phyloP scores from a whole-genome alignment of 2,113 vertebrate species.

The Xiphophorus hellerii region DNA sequence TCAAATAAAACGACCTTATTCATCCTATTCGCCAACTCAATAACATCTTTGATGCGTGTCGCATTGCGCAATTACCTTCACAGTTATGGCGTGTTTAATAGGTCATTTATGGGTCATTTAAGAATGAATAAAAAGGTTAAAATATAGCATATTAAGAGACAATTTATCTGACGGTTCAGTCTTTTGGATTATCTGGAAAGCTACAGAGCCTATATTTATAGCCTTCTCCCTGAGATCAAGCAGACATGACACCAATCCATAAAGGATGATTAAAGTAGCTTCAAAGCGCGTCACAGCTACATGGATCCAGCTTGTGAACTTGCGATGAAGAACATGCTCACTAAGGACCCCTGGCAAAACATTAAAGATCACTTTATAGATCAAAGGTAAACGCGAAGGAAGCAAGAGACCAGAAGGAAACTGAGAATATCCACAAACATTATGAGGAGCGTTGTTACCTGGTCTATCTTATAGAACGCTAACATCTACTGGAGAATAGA shows the following conservation, averaged over 20 bases:
- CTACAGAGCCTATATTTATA: not conserved
- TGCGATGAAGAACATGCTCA: slow-evolving; percentile 17
- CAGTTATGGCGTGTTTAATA: not conserved
- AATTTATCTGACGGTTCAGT: not conserved
- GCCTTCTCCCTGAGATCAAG: not conserved
- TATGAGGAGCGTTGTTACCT: not conserved
- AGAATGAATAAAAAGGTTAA: not conserved
- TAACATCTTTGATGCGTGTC: not conserved
- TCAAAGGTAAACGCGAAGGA: slow-evolving; percentile 11
- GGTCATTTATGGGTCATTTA: not conserved
- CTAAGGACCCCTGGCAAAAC: slow-evolving; percentile 6
- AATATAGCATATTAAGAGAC: slow-evolving; percentile 2
- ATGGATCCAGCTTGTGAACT: slow-evolving; percentile 12
- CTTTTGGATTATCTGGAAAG: not conserved
- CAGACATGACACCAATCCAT: slow-evolving; percentile 16
- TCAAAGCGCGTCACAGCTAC: not conserved
- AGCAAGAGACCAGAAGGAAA: not conserved
- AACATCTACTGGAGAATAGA: not conserved
- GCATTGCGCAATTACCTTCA: not conserved
- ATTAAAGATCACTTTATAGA: slow-evolving; percentile 25
- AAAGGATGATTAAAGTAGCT: slow-evolving; percentile 10
- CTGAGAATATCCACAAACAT: slow-evolving; percentile 3
- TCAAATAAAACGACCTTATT: too few species aligned
- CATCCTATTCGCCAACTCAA: not conserved
- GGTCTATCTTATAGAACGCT: not conserved